phyloP scores from a whole-genome alignment of 2,888 invertebrate genomes.

The Arge pagana region DNA sequence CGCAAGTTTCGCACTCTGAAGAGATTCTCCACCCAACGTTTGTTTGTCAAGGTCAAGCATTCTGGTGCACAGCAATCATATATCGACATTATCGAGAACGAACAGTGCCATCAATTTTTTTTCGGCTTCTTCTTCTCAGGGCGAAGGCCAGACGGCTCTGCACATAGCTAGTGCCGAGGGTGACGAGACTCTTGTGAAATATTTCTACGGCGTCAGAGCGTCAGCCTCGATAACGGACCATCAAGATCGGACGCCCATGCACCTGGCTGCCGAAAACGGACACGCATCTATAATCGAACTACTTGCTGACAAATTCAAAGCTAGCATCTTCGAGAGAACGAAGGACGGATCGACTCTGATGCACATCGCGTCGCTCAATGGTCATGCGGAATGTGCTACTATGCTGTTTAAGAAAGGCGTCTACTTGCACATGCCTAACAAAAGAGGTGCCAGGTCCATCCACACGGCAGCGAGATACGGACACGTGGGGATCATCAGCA shows the following conservation, averaged over 20 bases:
- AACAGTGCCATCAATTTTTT: no score
- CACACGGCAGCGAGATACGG: conserved; percentile 98
- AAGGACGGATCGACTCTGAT: conserved; percentile 98
- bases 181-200: conserved; percentile 92
- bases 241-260: conserved; percentile 97
- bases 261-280: conserved; percentile 96
- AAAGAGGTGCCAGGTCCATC: conserved; percentile 94
- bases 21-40: no score
- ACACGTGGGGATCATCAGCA: conserved; percentile 96
- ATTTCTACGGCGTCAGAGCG: conserved; percentile 92
- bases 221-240: conserved; percentile 94
- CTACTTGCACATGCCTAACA: conserved; percentile 99
- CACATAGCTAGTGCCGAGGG: conserved; percentile 97
- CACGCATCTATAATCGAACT: conserved; percentile 95
- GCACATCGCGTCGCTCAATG: conserved; percentile 97
- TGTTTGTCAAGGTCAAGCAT: no score
- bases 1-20: neutral
- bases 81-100: no score
- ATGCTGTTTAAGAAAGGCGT: conserved; percentile 99
- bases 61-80: no score
- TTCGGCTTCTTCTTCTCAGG: conserved; percentile 53
- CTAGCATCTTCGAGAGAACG: conserved; percentile 93
- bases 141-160: conserved; percentile 91
- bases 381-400: conserved; percentile 97
- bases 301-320: conserved; percentile 96